These are phyloP conservation scores for Pteropus rufus DNA, from an alignment of 2,797 vertebrate species.

Conservation along the genomic window DNA sequence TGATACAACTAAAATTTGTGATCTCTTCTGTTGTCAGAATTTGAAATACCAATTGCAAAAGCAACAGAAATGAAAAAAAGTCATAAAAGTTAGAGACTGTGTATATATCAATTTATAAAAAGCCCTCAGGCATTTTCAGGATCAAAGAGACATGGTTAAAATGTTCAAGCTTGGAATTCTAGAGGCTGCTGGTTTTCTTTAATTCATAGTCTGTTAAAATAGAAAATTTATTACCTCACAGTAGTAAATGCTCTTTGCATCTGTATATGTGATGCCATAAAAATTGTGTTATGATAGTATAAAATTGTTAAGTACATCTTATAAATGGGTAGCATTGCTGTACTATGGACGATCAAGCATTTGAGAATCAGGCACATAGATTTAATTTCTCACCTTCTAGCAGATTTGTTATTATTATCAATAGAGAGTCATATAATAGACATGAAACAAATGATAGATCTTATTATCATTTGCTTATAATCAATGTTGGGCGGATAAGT, in stretches of 20 bases:
- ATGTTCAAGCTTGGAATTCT: background rate
- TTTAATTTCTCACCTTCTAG: background rate
- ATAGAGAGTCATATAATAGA: background rate
- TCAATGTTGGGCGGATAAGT: background rate
- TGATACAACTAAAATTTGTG: background rate
- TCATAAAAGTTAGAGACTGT: background rate
- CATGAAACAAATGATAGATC: background rate
- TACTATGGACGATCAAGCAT: background rate
- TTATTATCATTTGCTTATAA: background rate
- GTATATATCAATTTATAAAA: constrained; percentile 17
- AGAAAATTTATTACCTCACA: background rate
- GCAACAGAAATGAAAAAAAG: background rate
- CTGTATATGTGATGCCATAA: background rate
- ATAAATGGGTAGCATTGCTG: background rate
- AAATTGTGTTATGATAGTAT: background rate
- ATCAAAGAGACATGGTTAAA: background rate
- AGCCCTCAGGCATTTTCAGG: background rate
- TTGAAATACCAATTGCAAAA: background rate
- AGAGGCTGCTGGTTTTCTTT: background rate
- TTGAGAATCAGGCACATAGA: background rate
- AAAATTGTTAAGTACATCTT: background rate
- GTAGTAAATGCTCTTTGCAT: background rate
- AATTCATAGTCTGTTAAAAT: background rate
- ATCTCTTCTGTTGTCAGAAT: background rate
- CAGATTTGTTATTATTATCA: background rate